Base-by-base conservation (phyloP, 2,888 invertebrate species). In the Orchesella flavescens region DNA sequence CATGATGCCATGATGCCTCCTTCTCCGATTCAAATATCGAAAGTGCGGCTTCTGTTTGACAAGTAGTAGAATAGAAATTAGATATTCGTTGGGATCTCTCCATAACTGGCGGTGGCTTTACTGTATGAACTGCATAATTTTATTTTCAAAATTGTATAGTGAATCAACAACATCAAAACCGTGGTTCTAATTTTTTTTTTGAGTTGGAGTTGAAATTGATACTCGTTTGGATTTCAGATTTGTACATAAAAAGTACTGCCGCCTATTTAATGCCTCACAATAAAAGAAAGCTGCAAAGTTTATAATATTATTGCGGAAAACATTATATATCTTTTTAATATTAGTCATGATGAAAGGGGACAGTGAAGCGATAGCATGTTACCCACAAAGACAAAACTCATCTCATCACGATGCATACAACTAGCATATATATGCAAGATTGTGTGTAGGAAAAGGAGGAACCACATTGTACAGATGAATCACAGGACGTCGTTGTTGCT, bases 401-500 rank as follows among this genome's bases (percentile, higher is more conserved):
- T 63, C 17, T 24, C 23, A 24, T 13, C 17, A 21, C 2, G 61
- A 13, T 61, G 17, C 61, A 61, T 23, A 61, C 10, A 61, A n/a
- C n/a, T n/a, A n/a, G n/a, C n/a, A n/a, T 59, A 4, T 12, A 34
- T 7, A 17, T 59, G 2, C 17, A 44, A 34, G 34, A 66, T 66
- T 46, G n/a, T 66, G 79, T 72, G 65, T 72, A 44, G 71, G n/a
- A n/a, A n/a, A n/a, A n/a, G n/a, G 65, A 65, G 65, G 57, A 53
- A 65, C 72, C 43, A 21, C 72, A 66, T 34, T 7, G n/a, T 24
- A 69, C 24, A 69, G 68, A 63, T 72, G 72, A 79, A 79, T 79
- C 79, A 79, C 69, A 77, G 69, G 68, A 71, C 69, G 68, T 49
- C 55, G 57, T 49, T 59, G 69, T 69, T 78, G 68, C 61, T 71